phyloP scores from a whole-genome alignment of 2,113 vertebrate species.

The Tragelaphus scriptus region DNA sequence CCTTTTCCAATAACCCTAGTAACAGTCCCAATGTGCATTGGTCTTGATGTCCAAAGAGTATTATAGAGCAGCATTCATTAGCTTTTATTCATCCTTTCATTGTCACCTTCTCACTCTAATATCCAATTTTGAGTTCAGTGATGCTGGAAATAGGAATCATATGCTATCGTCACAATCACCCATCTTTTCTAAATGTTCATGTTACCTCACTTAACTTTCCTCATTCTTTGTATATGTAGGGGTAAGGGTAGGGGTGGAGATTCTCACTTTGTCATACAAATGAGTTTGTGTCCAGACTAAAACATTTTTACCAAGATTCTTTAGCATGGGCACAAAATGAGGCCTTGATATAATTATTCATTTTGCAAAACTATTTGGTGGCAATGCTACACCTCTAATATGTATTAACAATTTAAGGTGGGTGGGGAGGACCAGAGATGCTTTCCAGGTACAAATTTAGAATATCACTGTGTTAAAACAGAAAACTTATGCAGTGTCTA shows the following conservation, averaged over 20 bases:
- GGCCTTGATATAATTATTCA: background rate
- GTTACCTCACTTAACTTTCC: background rate
- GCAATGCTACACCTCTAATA: background rate
- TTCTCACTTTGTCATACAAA: background rate
- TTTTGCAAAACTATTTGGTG: background rate
- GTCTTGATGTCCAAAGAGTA: background rate
- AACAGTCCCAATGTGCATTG: background rate
- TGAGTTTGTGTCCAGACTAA: background rate
- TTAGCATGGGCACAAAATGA: background rate
- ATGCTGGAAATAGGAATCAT: background rate
- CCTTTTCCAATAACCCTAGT: background rate
- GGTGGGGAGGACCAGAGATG: background rate
- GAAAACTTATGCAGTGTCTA: background rate
- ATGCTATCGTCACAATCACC: background rate
- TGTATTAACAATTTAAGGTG: background rate
- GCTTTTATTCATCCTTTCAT: background rate
- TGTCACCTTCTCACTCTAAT: background rate
- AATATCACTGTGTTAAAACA: background rate
- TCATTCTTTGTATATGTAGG: background rate
- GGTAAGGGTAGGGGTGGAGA: background rate
- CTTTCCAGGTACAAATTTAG: background rate
- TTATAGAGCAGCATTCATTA: background rate
- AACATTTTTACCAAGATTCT: background rate
- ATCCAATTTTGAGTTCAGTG: background rate
- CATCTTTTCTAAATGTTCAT: background rate